phyloP scores from a whole-genome alignment of 1,140 invertebrate species.

The Cydia splendana region DNA sequence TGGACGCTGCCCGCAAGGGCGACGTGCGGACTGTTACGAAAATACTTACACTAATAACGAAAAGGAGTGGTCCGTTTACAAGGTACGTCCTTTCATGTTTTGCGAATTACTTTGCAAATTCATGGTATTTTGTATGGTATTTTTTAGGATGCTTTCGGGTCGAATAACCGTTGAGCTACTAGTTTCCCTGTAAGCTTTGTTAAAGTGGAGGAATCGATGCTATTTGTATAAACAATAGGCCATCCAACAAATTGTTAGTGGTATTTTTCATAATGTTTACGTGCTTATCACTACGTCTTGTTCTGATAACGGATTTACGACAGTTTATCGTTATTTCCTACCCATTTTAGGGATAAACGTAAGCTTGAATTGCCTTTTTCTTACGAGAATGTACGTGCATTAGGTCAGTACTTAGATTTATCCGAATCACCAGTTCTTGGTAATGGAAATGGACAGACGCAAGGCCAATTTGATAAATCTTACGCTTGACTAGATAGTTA shows the following conservation, averaged over 20 bases:
- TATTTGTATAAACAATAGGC: constrained; percentile 24
- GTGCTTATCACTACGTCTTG: constrained; percentile 41
- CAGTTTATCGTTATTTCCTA: constrained; percentile 17
- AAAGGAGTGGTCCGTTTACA: constrained; percentile 94
- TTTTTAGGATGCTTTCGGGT: neutral
- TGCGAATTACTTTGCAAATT: constrained; percentile 31
- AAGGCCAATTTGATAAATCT: constrained; percentile 35
- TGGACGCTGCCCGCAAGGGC: constrained; percentile 96
- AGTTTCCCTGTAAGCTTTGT: neutral
- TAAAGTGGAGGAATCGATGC: constrained; percentile 12
- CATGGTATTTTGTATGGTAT: neutral
- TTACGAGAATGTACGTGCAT: neutral
- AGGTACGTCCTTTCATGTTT: constrained; percentile 85
- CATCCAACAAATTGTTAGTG: constrained; percentile 40
- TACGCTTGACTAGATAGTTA: neutral
- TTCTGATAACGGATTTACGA: constrained; percentile 24
- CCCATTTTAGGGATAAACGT: neutral
- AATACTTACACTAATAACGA: constrained; percentile 92
- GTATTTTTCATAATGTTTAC: constrained; percentile 45
- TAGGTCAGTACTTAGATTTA: constrained; percentile 2
- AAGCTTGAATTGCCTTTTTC: neutral
- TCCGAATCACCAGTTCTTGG: constrained; percentile 11
- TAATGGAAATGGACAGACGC: constrained; percentile 2
- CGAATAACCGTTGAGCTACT: neutral
- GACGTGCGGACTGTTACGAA: constrained; percentile 94